Evolutionary conservation across 2,888 invertebrate genomes (phyloP).

Genomic region (Sesia apiformis): DNA sequence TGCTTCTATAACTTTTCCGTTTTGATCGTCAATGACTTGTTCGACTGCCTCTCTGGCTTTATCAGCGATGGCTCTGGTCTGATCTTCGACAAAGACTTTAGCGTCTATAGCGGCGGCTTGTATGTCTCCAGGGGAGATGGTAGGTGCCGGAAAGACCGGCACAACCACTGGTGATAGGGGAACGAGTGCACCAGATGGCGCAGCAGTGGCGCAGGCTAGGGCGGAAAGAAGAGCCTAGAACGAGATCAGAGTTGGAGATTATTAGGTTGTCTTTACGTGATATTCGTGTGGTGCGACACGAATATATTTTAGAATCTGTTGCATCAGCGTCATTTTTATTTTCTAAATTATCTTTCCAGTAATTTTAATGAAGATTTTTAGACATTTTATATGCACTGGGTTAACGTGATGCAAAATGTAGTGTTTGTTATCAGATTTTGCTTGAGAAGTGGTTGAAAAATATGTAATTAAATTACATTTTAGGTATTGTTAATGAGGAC

Average conservation of each 20-base stretch:
- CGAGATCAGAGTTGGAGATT: neutral
- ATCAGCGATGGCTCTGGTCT: slow-evolving; percentile 22
- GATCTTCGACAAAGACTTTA: slow-evolving; percentile 30
- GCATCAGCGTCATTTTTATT: too few species aligned
- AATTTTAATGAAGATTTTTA: too few species aligned
- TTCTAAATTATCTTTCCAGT: too few species aligned
- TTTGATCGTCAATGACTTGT: slow-evolving; percentile 29
- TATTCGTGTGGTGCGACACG: too few species aligned
- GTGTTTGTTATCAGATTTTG: too few species aligned
- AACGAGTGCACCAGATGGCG: slow-evolving; percentile 6
- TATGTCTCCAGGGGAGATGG: slow-evolving; percentile 48
- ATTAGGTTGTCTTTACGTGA: too few species aligned
- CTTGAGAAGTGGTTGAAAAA: too few species aligned
- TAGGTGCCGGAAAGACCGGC: slow-evolving; percentile 26
- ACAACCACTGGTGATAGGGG: slow-evolving; percentile 5
- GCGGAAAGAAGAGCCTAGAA: slow-evolving; percentile 3
- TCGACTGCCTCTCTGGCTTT: slow-evolving; percentile 27
- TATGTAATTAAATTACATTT: too few species aligned
- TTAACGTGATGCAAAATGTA: too few species aligned
- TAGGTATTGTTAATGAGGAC: too few species aligned
- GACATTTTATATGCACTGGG: too few species aligned
- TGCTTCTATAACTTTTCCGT: slow-evolving; percentile 30
- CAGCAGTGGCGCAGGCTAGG: slow-evolving; percentile 12
- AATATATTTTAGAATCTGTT: too few species aligned
- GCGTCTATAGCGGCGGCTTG: slow-evolving; percentile 58